These are phyloP conservation scores for Uloborus plumipes DNA, from an alignment of 2,888 invertebrate species.

Conservation along the genomic window DNA sequence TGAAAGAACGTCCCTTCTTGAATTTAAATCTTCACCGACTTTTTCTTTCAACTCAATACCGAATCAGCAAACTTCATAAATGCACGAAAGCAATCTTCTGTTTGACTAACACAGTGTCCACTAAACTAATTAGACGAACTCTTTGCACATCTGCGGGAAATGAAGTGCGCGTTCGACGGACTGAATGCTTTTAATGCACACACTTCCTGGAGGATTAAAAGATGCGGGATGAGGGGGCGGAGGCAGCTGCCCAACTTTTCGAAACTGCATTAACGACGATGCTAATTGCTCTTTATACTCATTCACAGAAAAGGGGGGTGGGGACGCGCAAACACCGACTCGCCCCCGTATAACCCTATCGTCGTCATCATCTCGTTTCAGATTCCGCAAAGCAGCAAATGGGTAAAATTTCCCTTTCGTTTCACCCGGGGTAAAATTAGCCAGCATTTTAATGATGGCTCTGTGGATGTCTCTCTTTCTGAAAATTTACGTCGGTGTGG, in stretches of 20 bases:
- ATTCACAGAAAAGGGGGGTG: constrained; percentile 4
- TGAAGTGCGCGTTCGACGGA: too few species aligned
- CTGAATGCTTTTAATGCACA: constrained; percentile 28
- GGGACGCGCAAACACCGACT: not conserved
- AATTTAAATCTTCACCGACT: too few species aligned
- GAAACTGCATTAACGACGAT: constrained; percentile 32
- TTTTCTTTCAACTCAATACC: too few species aligned
- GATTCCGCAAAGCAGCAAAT: constrained; percentile 22
- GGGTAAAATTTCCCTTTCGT: constrained; percentile 25
- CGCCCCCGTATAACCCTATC: not conserved
- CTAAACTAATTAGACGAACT: too few species aligned
- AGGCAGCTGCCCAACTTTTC: constrained; percentile 15
- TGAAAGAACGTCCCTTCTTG: too few species aligned
- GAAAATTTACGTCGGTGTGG: not conserved
- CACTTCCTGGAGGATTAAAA: constrained; percentile 2
- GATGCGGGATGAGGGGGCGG: not conserved
- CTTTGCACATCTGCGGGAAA: too few species aligned
- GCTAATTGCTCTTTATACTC: constrained; percentile 49
- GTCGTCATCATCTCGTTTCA: not conserved
- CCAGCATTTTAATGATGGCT: constrained; percentile 41
- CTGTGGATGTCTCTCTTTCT: not conserved
- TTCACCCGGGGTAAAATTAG: constrained; percentile 20
- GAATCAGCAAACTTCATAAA: too few species aligned
- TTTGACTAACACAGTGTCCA: too few species aligned
- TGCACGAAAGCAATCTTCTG: too few species aligned